Base-by-base conservation (phyloP, 2,113 vertebrate species). In the Eonycteris spelaea region DNA sequence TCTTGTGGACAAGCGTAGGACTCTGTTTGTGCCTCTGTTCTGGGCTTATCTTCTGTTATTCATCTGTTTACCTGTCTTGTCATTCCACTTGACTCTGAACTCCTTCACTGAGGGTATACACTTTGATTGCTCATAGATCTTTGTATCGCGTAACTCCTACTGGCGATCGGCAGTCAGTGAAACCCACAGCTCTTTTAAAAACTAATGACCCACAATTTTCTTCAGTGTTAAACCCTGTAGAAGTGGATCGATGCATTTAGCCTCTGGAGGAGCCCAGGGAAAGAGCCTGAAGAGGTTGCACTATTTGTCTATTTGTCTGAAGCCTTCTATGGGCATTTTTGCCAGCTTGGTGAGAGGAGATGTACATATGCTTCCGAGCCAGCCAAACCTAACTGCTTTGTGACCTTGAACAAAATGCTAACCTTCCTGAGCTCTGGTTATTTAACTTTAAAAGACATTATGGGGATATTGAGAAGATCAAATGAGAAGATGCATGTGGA, bases 1-100 rank as follows among this genome's bases (percentile, higher is more conserved):
- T 85, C 13, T 30, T 1, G 2, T 6, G 35, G 14, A 11, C 0
- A 1, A 15, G 40, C 1, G 0, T 4, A 51, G 11, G 43, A 26
- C 40, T 13, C 26, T 45, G 14, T 51, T 33, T 16, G 38, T 7
- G 3, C 14, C 14, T 79, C 35, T 63, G 40, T 19, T 26, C 1
- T 0, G 18, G 18, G 21, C 10, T 45, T 57, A 18, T n/a, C 48
- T 53, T 83, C 57, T 48, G 1, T 24, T 48, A 6, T 33, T 68
- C n/a, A 19, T 71, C 22, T 59, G 26, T 55, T 75, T 51, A 19
- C n/a, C 57, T 90, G 18, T 86, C 45, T 83, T 90, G 16, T 89
- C 43, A 73, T 7, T 73, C 10, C 43, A n/a, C 0, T 40, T 74
- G 63, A 40, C 24, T 18, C 12, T 65, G 48, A 85, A 35, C 48